Base-by-base conservation (phyloP, 2,888 invertebrate genomes). In the Cantharis nigra region DNA sequence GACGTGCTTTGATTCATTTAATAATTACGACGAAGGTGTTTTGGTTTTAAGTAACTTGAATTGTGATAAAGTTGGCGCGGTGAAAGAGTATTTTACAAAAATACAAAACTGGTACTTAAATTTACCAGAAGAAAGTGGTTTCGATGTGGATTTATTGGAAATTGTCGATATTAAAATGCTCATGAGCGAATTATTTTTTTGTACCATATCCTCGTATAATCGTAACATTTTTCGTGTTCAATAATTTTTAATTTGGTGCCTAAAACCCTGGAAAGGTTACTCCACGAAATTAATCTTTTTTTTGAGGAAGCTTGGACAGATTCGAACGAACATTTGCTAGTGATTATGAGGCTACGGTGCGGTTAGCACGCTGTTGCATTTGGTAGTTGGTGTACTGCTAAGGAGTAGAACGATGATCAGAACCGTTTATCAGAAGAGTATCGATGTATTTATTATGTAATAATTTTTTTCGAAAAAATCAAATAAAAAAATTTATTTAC, bases 1-100 rank as follows among this genome's bases (percentile, higher is more conserved):
- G 13, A 80, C 80, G 71, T 78, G 80, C 14, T 87, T 83, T 80
- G 81, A 85, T 65, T 72, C 74, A 20, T 80, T 87, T 69, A 80
- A 83, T 80, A 80, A 86, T 80, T 75, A 80, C 77, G 79, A 78
- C 70, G 67, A 78, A 74, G 83, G 82, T 4, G 65, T 77, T 14
- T 71, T 82, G 26, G 63, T 77, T 13, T 74, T 79, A n/a, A 64
- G 30, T 20, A 69, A 76, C 26, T 63, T 71, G 9, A 63, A 16
- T 18, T 13, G 72, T 64, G 30, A 70, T 13, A 71, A 71, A 33
- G 1, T 78, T 9, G 5, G 23, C 16, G 23, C 30, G 14, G 70
- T 76, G 69, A 71, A 76, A 63, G 49, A 70, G 14, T 75, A 69
- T 33, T 77, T 73, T 20, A 16, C 65, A 7, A 23, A 10, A 13